Conservation (phyloP, 2,888 invertebrate genomes). For the Caenorhabditis afra region DNA sequence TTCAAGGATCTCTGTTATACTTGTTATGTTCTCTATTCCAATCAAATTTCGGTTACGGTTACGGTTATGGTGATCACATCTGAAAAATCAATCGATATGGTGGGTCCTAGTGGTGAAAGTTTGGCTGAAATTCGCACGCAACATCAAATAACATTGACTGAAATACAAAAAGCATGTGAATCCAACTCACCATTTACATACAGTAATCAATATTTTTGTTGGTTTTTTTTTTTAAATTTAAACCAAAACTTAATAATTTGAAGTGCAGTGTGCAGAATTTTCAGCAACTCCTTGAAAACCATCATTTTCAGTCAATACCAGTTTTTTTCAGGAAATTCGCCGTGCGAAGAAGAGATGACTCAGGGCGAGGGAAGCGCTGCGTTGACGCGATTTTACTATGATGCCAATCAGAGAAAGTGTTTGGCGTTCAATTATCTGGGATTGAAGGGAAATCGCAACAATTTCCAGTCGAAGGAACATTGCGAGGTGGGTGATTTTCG, state of each 20-base stretch:
- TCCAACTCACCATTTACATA: no score
- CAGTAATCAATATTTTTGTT: no score
- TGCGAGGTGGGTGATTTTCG: constrained; percentile 74
- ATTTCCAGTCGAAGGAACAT: constrained; percentile 74
- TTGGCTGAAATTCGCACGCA: not conserved
- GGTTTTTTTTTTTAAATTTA: no score
- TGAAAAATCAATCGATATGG: constrained; percentile 11
- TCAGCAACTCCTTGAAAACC: no score
- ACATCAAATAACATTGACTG: no score
- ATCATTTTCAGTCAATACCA: not conserved
- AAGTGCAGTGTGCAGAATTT: constrained; percentile 1
- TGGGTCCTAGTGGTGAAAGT: constrained; percentile 24
- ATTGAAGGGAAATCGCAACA: constrained; percentile 76
- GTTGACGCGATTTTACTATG: constrained; percentile 74
- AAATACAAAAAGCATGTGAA: not conserved
- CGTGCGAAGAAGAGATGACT: constrained; percentile 74
- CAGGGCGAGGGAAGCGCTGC: constrained; percentile 73
- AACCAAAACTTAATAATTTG: no score
- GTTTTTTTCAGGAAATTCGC: constrained; percentile 63
- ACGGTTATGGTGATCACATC: constrained; percentile 16
- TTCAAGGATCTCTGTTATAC: not conserved
- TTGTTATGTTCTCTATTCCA: constrained; percentile 2
- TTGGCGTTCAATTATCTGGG: constrained; percentile 77
- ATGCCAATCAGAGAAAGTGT: constrained; percentile 69
- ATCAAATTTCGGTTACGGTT: constrained; percentile 21